These are phyloP conservation scores for Tigriopus californicus DNA, from an alignment of 2,888 invertebrate species.

Conservation along the genomic window DNA sequence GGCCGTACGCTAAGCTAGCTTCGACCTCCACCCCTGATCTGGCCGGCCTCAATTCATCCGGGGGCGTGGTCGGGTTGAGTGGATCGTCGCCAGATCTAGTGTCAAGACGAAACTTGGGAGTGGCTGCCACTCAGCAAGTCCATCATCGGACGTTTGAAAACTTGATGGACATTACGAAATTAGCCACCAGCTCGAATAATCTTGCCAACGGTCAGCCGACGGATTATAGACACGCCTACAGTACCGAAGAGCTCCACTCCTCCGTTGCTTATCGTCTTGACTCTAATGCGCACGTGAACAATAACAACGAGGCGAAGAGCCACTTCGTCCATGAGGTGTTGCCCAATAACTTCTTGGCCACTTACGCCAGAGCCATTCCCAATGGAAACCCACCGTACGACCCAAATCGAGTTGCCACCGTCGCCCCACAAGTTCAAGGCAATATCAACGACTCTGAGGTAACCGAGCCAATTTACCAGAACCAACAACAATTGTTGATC, in stretches of 20 bases:
- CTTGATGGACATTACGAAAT: neutral
- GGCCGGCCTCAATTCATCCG: conserved; percentile 28
- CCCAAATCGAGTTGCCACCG: neutral
- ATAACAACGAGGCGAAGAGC: no score
- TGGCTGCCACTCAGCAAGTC: conserved; percentile 13
- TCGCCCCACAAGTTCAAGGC: neutral
- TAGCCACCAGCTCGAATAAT: neutral
- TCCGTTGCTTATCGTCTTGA: no score
- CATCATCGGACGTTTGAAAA: neutral
- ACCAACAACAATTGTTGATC: neutral
- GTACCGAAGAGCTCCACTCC: no score
- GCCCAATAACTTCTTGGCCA: no score
- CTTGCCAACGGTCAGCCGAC: neutral
- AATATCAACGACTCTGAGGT: neutral
- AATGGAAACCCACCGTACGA: no score
- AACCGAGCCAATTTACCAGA: conserved; percentile 13
- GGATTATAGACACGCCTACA: neutral
- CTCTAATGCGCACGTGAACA: no score
- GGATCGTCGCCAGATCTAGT: conserved; percentile 60
- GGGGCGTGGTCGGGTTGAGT: conserved; percentile 12
- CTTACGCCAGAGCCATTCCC: no score
- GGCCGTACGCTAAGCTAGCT: conserved; percentile 34
- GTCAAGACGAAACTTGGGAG: conserved; percentile 40
- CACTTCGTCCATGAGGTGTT: no score
- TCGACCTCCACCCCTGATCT: conserved; percentile 46